phyloP scores from a whole-genome alignment of 2,888 invertebrate genomes.

The Troides helena region DNA sequence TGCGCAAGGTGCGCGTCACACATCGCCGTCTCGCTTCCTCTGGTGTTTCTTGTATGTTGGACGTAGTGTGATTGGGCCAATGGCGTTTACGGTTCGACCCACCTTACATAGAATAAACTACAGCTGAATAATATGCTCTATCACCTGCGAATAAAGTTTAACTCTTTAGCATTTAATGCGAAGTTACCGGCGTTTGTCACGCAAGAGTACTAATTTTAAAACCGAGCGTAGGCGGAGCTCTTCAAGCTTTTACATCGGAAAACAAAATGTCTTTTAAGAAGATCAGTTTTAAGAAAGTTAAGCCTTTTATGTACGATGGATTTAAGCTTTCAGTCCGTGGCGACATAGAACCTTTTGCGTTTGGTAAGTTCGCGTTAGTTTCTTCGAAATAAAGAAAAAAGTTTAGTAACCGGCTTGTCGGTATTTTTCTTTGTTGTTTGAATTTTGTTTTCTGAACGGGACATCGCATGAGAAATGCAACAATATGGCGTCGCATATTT shows the following conservation, averaged over 20 bases:
- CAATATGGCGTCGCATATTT: slow-evolving; percentile 69
- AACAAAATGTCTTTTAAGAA: slow-evolving; percentile 78
- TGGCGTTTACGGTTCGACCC: slow-evolving; percentile 77
- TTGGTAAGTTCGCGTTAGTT: slow-evolving; percentile 40
- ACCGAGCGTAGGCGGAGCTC: slow-evolving; percentile 80
- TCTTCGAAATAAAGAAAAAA: slow-evolving; percentile 76
- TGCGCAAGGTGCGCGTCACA: slow-evolving; percentile 29
- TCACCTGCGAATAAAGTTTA: slow-evolving; percentile 74
- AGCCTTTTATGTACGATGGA: slow-evolving; percentile 74
- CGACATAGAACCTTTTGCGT: slow-evolving; percentile 67
- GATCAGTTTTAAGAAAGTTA: slow-evolving; percentile 78
- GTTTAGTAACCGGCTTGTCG: slow-evolving; percentile 77
- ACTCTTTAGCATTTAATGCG: slow-evolving; percentile 75
- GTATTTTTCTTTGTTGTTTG: slow-evolving; percentile 75
- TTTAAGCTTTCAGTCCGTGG: slow-evolving; percentile 64
- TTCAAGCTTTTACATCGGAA: slow-evolving; percentile 76
- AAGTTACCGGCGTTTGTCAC: slow-evolving; percentile 79
- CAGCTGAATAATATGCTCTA: slow-evolving; percentile 74
- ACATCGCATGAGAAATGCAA: slow-evolving; percentile 79
- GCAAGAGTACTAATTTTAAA: slow-evolving; percentile 80
- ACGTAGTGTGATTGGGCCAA: slow-evolving; percentile 75
- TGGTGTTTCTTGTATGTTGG: slow-evolving; percentile 76
- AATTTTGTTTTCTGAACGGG: slow-evolving; percentile 77
- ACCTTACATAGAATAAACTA: slow-evolving; percentile 75
- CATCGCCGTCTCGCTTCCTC: slow-evolving; percentile 69